Base-by-base conservation (phyloP, 2,797 vertebrate genomes). In the Chrysocyon brachyurus region DNA sequence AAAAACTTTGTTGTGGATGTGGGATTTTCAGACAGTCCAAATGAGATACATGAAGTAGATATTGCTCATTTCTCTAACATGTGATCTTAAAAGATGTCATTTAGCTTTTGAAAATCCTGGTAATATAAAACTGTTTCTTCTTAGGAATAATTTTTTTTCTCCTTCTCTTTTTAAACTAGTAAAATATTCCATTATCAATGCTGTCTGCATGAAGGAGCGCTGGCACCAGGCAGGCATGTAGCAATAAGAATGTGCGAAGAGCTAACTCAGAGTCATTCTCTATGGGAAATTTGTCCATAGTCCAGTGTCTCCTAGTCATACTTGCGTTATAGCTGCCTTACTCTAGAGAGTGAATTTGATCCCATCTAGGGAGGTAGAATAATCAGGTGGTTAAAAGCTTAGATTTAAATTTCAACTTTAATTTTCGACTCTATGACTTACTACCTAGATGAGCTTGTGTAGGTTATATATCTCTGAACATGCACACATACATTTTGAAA, bases 151-250 rank as follows among this genome's bases (percentile, higher is more conserved):
- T 57, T 88, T 88, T 90, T 90, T 86, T 72, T 22, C 16, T 93
- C 5, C 79, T 46, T 81, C 12, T 94, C 9, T 86, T 83, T 68
- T 84, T 86, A 52, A 68, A 66, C n/a, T 64, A 68, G 81, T 90
- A 46, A 94, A 94, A 86, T 90, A 82, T 66, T 24, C 91, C 22
- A 82, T 81, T 52, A 66, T 86, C 64, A 96, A 90, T 84, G 59
- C 11, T 61, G 40, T 79, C 56, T 57, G 6, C 9, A 22, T 63
- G 52, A 85, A 90, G 68, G 46, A 87, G 11, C 61, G 5, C 6
- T 17, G 75, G 2, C 11, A 64, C 16, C 17, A 26, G 36, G 40
- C 21, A 63, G 52, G 16, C 46, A 7, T 6, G 36, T 52, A 31
- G 31, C 14, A 70, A 78, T 61, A 19, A 68, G 12, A 88, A 73